phyloP scores from a whole-genome alignment of 2,113 vertebrate species.

The Acinonyx jubatus region DNA sequence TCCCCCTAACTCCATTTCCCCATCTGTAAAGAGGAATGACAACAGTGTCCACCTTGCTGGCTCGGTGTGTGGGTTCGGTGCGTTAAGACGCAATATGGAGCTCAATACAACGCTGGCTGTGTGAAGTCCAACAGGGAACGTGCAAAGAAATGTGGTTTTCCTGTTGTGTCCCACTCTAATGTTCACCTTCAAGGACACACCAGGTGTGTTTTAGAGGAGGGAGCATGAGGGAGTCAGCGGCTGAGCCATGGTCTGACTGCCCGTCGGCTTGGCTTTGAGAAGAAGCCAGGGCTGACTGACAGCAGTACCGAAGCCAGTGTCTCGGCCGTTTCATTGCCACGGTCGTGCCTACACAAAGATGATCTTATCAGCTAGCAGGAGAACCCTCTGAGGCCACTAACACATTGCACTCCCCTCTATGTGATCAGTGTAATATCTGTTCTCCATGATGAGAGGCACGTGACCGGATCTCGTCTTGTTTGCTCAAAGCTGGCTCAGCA shows the following conservation, averaged over 20 bases:
- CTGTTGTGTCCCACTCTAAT: background rate
- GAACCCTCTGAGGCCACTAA: background rate
- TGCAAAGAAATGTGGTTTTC: background rate
- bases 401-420: background rate
- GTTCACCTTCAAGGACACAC: no score
- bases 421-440: background rate
- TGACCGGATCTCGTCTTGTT: background rate
- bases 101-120: background rate
- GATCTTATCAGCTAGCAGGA: background rate
- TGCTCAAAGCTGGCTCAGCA: background rate
- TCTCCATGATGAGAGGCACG: background rate
- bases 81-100: background rate
- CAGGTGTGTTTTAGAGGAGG: background rate
- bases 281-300: accelerated
- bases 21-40: background rate
- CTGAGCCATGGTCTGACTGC: background rate
- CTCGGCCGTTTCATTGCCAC: background rate
- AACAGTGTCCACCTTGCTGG: background rate
- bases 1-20: background rate
- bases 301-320: background rate
- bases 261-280: background rate
- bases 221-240: background rate
- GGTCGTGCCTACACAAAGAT: no score
- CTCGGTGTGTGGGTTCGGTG: no score
- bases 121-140: background rate